Evolutionary conservation across 2,888 invertebrate species (phyloP).

Genomic region (Kuschelorhynchus macadamiae): DNA sequence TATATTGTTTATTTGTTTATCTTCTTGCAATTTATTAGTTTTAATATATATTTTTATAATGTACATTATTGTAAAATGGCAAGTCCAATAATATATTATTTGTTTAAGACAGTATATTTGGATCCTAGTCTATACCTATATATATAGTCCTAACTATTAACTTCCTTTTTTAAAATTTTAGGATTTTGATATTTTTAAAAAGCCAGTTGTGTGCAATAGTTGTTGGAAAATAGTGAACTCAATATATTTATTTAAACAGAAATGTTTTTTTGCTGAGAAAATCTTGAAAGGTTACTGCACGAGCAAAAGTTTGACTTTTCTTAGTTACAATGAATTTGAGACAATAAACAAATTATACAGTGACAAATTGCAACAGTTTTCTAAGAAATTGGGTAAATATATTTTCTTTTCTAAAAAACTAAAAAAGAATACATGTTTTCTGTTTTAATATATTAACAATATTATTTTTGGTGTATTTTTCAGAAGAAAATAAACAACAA

Average conservation of each 20-base stretch:
- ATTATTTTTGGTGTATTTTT: no score
- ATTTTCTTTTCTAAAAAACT: neutral
- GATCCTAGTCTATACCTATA: no score
- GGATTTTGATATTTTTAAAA: constrained; percentile 23
- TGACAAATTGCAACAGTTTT: constrained; percentile 14
- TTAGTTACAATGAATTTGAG: constrained; percentile 11
- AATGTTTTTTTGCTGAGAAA: constrained; percentile 12
- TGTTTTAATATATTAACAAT: no score
- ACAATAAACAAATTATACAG: constrained; percentile 7
- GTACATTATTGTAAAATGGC: no score
- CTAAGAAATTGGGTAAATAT: neutral
- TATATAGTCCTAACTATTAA: no score
- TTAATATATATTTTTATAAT: no score
- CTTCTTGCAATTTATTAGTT: no score
- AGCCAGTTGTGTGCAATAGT: constrained; percentile 20
- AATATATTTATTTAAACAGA: constrained; percentile 23
- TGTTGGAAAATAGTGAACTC: constrained; percentile 27
- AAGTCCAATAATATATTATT: no score
- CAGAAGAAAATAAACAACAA: no score
- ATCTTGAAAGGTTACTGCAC: constrained; percentile 14
- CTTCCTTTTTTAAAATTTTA: constrained; percentile 12
- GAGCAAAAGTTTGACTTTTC: constrained; percentile 7
- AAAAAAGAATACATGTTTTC: no score
- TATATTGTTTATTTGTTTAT: no score
- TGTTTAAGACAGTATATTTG: no score